Base-by-base conservation (phyloP, 1,140 invertebrate species). In the Drosophila suzukii region DNA sequence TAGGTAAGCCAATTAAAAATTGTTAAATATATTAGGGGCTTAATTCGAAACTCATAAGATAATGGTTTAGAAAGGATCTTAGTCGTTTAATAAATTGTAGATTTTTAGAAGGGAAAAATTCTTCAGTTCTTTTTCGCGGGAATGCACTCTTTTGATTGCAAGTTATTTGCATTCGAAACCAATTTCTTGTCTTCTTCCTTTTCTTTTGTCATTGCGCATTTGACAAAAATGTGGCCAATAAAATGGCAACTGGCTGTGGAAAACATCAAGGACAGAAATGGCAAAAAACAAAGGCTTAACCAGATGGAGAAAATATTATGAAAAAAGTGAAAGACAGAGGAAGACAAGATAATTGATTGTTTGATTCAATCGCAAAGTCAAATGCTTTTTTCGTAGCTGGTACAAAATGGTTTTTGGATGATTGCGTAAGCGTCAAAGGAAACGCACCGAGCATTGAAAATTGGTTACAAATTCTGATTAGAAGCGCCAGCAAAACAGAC, bases 381-480 rank as follows among this genome's bases (percentile, higher is more conserved):
- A 88, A 84, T 77, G 77, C 53, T 65, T 78, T 81, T 78, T 77
- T 70, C 61, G 43, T 46, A 59, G 66, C 60, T 68, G 50, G 36
- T 41, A 30, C 66, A 17, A 57, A 72, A 72, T 72, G 68, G 68
- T 58, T 49, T 38, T 54, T 62, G 75, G 67, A 67, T 83, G 84
- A 89, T 83, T 89, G 83, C 83, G 59, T 76, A 66, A 80, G 77
- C 77, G 83, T 79, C 84, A 88, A 88, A 88, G 84, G 80, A 89
- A 89, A 78, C 63, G 84, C 76, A 88, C 62, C 73, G 68, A 88
- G 61, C 76, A 75, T 51, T 83, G 72, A 84, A 85, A 88, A 88
- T 89, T 84, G 84, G 80, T 80, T 75, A 89, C 85, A 89, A 89
- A 89, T 88, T 88, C 84, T 89, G 84, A 89, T 88, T 88, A 89